phyloP scores from a whole-genome alignment of 2,888 invertebrate genomes.

The Xylota sylvarum region DNA sequence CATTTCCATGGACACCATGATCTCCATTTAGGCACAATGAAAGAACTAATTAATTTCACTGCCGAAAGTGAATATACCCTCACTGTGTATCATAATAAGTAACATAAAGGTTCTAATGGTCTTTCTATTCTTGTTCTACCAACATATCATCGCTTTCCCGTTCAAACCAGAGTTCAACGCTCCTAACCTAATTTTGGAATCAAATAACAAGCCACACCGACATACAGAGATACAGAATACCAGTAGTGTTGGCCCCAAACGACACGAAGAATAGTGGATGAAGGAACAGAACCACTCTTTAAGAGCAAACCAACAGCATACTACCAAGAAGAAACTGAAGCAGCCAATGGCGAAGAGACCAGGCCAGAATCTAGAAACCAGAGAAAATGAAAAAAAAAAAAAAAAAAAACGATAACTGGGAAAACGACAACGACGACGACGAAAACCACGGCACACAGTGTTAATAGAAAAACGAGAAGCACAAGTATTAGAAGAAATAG shows the following conservation, averaged over 20 bases:
- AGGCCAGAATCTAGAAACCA: slow-evolving; percentile 46
- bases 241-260: slow-evolving; percentile 54
- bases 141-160: slow-evolving; percentile 56
- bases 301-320: slow-evolving; percentile 56
- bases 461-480: slow-evolving; percentile 57
- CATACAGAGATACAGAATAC: slow-evolving; percentile 54
- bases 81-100: neutral
- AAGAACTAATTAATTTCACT: slow-evolving; percentile 15
- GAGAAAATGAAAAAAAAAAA: slow-evolving; percentile 35
- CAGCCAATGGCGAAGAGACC: slow-evolving; percentile 56
- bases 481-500: slow-evolving; percentile 31
- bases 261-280: slow-evolving; percentile 51
- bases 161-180: slow-evolving; percentile 82
- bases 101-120: slow-evolving; percentile 24
- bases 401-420: slow-evolving; percentile 45
- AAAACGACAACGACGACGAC: slow-evolving; percentile 41
- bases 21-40: neutral
- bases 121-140: slow-evolving; percentile 11
- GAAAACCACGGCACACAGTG: slow-evolving; percentile 35
- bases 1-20: neutral
- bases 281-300: slow-evolving; percentile 55
- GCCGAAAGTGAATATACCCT: slow-evolving; percentile 35
- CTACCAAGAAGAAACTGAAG: slow-evolving; percentile 38
- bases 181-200: slow-evolving; percentile 84
- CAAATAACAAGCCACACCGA: slow-evolving; percentile 79